These are phyloP conservation scores for Cheilosia soror DNA, from an alignment of 2,888 invertebrate genomes.

Conservation along the genomic window DNA sequence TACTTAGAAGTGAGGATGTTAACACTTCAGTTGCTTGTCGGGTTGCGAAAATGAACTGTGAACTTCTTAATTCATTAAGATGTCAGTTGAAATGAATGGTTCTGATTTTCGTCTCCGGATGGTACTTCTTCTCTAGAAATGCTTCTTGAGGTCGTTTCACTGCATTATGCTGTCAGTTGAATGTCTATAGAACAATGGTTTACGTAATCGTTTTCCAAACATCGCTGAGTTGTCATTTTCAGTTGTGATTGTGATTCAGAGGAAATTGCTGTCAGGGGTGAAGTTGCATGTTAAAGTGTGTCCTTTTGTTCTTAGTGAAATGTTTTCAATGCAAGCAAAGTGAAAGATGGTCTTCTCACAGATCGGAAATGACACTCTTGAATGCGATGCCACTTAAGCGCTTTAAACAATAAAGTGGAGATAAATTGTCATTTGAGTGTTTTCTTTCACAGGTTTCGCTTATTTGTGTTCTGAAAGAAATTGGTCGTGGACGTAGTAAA, in stretches of 20 bases:
- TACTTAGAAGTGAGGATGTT: constrained; percentile 48
- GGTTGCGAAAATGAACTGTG: constrained; percentile 48
- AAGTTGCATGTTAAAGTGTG: background rate
- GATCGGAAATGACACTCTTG: background rate
- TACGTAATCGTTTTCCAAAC: constrained; percentile 32
- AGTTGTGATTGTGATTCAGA: constrained; percentile 20
- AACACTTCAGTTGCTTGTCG: constrained; percentile 48
- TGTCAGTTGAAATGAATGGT: constrained; percentile 56
- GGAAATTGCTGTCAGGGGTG: constrained; percentile 4
- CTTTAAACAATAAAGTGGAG: too few relatives aligned
- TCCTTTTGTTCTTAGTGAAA: constrained; percentile 9
- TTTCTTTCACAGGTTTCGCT: too few relatives aligned
- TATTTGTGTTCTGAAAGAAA: too few relatives aligned
- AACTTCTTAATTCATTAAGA: constrained; percentile 58
- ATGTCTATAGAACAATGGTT: constrained; percentile 26
- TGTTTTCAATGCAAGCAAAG: background rate
- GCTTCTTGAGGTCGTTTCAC: constrained; percentile 16
- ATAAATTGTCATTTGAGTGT: too few relatives aligned
- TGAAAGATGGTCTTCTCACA: background rate
- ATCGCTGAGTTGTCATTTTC: constrained; percentile 32
- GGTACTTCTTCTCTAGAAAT: constrained; percentile 6
- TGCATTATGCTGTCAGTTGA: constrained; percentile 25
- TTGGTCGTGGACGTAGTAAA: too few relatives aligned
- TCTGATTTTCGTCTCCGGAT: constrained; percentile 26
- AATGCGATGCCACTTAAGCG: background rate